phyloP scores from a whole-genome alignment of 2,797 vertebrate species.

The Synanceia verrucosa region DNA sequence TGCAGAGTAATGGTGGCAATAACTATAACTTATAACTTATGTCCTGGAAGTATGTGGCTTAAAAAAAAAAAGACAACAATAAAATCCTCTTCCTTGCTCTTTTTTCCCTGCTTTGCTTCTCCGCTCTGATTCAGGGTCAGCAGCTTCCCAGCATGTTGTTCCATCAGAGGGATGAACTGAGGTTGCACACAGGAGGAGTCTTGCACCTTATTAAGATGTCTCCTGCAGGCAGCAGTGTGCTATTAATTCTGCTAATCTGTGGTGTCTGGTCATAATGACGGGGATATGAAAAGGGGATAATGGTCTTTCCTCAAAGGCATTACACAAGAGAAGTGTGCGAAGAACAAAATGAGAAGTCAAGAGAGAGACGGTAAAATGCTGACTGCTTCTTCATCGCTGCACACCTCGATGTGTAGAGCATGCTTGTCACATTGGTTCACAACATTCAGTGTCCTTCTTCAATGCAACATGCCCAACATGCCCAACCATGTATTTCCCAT shows the following conservation, averaged over 20 bases:
- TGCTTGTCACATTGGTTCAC: too few species aligned
- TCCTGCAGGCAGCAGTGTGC: slow-evolving; percentile 3
- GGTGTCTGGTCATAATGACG: not conserved
- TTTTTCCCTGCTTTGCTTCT: not conserved
- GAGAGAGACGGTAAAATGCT: too few species aligned
- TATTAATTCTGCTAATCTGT: not conserved
- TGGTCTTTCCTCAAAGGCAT: too few species aligned
- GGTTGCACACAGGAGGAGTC: slow-evolving; percentile 7
- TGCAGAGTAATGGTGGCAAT: not conserved
- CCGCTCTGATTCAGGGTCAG: slow-evolving; percentile 44
- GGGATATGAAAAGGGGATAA: too few species aligned
- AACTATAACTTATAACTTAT: not conserved
- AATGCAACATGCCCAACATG: too few species aligned
- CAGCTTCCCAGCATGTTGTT: slow-evolving; percentile 26
- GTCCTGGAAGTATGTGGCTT: not conserved
- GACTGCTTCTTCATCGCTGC: too few species aligned
- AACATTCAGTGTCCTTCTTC: too few species aligned
- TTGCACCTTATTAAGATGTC: slow-evolving; percentile 23
- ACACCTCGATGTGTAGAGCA: too few species aligned
- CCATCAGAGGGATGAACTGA: slow-evolving; percentile 40
- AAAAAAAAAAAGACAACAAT: not conserved
- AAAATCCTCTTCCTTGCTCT: not conserved
- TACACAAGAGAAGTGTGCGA: too few species aligned
- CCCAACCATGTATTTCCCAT: too few species aligned
- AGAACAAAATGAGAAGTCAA: too few species aligned